A percentile compares a stretch with the other conserved stretches of the same genome.
Evolutionary conservation across 2,797 vertebrate genomes (phyloP).

Genomic region (Sebastes hubbsi): DNA sequence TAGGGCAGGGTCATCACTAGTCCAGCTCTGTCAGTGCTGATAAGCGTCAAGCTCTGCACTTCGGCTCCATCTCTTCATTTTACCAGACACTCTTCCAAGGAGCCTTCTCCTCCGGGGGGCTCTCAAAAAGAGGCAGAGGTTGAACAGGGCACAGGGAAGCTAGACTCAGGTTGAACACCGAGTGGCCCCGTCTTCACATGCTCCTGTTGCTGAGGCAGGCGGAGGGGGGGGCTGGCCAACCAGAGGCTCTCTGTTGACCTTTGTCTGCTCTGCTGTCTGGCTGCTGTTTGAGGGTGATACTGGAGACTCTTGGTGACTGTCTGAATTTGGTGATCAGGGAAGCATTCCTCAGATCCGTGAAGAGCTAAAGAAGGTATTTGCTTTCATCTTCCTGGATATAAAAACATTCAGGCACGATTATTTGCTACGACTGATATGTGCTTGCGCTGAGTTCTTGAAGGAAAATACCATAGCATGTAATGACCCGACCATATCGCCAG

Average conservation of each 20-base stretch:
- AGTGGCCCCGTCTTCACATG: conserved; percentile 41
- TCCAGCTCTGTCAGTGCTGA: conserved; percentile 79
- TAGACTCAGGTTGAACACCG: conserved; percentile 40
- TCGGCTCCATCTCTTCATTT: conserved; percentile 54
- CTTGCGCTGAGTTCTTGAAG: background rate
- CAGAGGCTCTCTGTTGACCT: conserved; percentile 69
- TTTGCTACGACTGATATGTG: background rate
- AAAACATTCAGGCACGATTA: conserved; percentile 7
- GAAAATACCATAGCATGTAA: background rate
- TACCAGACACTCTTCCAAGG: conserved; percentile 55
- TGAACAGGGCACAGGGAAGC: conserved; percentile 38
- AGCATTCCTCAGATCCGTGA: conserved; percentile 38
- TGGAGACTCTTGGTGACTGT: conserved; percentile 53
- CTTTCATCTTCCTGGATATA: conserved; percentile 45
- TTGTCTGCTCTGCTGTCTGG: conserved; percentile 65
- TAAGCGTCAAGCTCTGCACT: conserved; percentile 76
- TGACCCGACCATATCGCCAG: background rate
- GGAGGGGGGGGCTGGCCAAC: conserved; percentile 28
- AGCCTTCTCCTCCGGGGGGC: conserved; percentile 54
- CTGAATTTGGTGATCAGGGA: conserved; percentile 56
- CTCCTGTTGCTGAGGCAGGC: conserved; percentile 53
- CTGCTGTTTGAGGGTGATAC: conserved; percentile 62
- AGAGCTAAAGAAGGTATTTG: conserved; percentile 21
- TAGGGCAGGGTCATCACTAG: conserved; percentile 76
- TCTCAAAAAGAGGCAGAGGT: conserved; percentile 65